Conservation (phyloP, 2,113 vertebrate genomes). For the Cynoglossus semilaevis region DNA sequence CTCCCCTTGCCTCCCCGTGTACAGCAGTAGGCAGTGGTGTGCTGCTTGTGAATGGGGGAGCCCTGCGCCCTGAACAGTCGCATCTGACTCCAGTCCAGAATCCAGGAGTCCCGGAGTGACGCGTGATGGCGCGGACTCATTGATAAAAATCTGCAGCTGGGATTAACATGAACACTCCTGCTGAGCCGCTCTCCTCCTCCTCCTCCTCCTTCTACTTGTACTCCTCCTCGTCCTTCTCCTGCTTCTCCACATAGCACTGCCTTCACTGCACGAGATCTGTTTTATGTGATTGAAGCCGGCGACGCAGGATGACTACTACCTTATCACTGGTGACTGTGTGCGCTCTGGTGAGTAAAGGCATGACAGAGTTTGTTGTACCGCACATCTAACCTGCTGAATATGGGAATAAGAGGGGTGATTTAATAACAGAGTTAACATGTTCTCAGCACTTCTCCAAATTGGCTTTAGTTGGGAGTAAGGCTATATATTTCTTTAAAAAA, state of each 20-base stretch:
- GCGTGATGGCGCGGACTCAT: slow-evolving; percentile 51
- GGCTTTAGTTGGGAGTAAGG: neutral
- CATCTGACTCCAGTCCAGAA: slow-evolving; percentile 46
- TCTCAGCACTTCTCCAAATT: neutral
- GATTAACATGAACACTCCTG: slow-evolving; percentile 65
- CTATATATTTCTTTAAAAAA: too few species aligned
- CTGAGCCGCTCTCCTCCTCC: slow-evolving; percentile 49
- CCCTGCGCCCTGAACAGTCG: too few species aligned
- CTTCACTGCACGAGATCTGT: slow-evolving; percentile 37
- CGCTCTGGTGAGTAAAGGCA: slow-evolving; percentile 67
- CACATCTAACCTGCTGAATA: too few species aligned
- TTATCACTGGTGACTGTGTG: slow-evolving; percentile 62
- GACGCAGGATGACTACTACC: slow-evolving; percentile 67
- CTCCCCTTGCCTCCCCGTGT: neutral
- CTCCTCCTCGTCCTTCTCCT: slow-evolving; percentile 35
- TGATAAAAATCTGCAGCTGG: slow-evolving; percentile 49
- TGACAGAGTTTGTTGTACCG: too few species aligned
- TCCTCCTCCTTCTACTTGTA: slow-evolving; percentile 29
- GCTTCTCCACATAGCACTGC: slow-evolving; percentile 48
- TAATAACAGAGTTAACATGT: neutral
- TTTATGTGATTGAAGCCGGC: slow-evolving; percentile 45
- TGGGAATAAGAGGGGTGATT: too few species aligned
- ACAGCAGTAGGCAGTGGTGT: slow-evolving; percentile 2
- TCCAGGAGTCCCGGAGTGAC: slow-evolving; percentile 43
- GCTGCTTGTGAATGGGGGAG: neutral